These are phyloP conservation scores for Rhincodon typus DNA, from an alignment of 2,797 vertebrate species.

Conservation along the genomic window DNA sequence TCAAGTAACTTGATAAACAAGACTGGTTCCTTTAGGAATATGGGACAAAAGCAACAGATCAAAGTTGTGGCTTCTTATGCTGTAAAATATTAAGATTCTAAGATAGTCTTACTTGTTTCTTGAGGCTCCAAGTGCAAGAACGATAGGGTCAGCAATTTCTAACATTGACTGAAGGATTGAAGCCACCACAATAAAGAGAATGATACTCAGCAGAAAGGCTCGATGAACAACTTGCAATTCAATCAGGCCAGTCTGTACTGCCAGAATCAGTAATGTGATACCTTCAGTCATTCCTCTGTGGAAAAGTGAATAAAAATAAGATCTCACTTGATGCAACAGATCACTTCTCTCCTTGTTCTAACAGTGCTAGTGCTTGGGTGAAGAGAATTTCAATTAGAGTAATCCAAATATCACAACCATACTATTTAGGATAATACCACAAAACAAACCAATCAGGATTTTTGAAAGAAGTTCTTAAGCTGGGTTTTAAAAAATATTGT, in stretches of 20 bases:
- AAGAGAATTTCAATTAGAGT: neutral
- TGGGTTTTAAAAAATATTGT: neutral
- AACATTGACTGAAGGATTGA: slow-evolving; percentile 97
- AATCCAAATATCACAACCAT: neutral
- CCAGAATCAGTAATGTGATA: slow-evolving; percentile 88
- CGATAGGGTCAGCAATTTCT: slow-evolving; percentile 95
- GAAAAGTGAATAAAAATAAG: slow-evolving; percentile 39
- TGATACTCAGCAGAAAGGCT: slow-evolving; percentile 94
- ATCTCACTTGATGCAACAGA: neutral
- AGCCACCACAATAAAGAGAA: slow-evolving; percentile 95
- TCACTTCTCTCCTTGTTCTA: neutral
- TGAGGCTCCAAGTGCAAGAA: slow-evolving; percentile 88
- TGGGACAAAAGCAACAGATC: too few species aligned
- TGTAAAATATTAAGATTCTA: neutral
- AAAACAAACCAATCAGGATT: neutral
- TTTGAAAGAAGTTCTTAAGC: neutral
- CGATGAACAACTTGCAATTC: slow-evolving; percentile 94
- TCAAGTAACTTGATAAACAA: neutral
- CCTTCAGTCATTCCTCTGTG: slow-evolving; percentile 94
- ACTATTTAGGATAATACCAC: neutral
- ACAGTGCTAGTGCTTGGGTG: neutral
- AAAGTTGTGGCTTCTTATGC: neutral
- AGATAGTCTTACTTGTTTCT: slow-evolving; percentile 81
- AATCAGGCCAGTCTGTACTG: slow-evolving; percentile 94
- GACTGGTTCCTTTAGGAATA: neutral